Evolutionary conservation across 1,140 invertebrate species (phyloP).

Genomic region (Pantala flavescens): DNA sequence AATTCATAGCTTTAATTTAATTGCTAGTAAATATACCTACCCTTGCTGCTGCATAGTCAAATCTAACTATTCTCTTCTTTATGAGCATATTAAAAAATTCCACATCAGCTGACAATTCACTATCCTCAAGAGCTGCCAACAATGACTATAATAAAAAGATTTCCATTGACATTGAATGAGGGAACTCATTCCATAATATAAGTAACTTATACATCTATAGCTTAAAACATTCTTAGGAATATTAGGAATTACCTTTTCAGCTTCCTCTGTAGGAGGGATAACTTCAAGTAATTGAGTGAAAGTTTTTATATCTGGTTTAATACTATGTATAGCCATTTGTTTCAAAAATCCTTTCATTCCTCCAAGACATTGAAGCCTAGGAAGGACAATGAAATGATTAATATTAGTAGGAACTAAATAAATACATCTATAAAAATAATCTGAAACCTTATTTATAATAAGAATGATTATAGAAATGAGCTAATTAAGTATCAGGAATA

Average conservation of each 20-base stretch:
- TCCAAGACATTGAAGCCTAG: conserved; percentile 64
- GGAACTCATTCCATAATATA: too few species aligned
- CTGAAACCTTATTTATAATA: too few species aligned
- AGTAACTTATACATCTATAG: too few species aligned
- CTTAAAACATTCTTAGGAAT: background rate
- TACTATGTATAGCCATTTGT: conserved; percentile 53
- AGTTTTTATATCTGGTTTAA: conserved; percentile 66
- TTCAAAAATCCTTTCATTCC: conserved; percentile 61
- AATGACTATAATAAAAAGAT: conserved; percentile 35
- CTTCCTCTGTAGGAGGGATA: conserved; percentile 49
- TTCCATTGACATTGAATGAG: too few species aligned
- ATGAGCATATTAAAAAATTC: conserved; percentile 81
- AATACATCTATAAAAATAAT: background rate
- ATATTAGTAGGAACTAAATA: background rate
- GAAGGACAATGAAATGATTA: conserved; percentile 14
- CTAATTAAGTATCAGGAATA: too few species aligned
- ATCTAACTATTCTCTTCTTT: conserved; percentile 56
- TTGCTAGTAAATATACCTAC: conserved; percentile 38
- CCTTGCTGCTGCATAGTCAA: conserved; percentile 52
- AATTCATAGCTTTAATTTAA: too few species aligned
- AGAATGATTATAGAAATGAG: too few species aligned
- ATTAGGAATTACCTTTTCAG: conserved; percentile 46
- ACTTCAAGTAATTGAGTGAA: conserved; percentile 63
- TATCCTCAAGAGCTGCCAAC: conserved; percentile 44
- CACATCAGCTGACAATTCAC: conserved; percentile 55